Base-by-base conservation (phyloP, 2,888 invertebrate genomes). In the Aethes cnicana region DNA sequence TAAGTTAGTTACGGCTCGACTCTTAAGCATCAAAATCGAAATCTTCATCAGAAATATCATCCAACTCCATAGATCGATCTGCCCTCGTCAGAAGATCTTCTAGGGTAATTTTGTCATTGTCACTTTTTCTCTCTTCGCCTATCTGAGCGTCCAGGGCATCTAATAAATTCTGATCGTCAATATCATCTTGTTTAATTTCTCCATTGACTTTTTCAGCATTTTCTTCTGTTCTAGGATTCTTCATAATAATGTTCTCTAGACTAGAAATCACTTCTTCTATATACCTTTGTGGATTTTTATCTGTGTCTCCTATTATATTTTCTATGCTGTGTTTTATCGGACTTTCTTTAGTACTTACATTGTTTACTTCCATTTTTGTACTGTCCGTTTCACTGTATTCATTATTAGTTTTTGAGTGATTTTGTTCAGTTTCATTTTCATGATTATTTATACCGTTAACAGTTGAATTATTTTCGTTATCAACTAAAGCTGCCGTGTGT, bases 41-140 rank as follows among this genome's bases (percentile, higher is more conserved):
- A n/a, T 58, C 58, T 1, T 47, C 55, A 33, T 56, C 55, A 0
- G 57, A 56, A 32, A 60, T 47, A 32, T 33, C 42, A 9, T 56
- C 60, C 9, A 60, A 26, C 4, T 42, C 56, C 26, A 37, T 23
- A 2, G 9, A 16, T 8, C 9, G 39, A 4, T 36, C 41, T 5
- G 32, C 18, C 17, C 44, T 53, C 2, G 47, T 41, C 20, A 53
- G 33, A 8, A 57, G 30, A 55, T 55, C 55, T 3, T 48, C 55
- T 20, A 58, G 12, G 16, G 47, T 35, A 6, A 57, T 39, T 17
- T 55, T 53, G 11, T 50, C 50, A n/a, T 25, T 23, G 8, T 44
- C 43, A 12, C 9, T 23, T 7, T 43, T 43, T 30, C 11, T 37
- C 1, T 7, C 25, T 4, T 16, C 50, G 6, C 18, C 43, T 5